Conservation (phyloP, 2,113 vertebrate genomes). For the Eulemur rufifrons region DNA sequence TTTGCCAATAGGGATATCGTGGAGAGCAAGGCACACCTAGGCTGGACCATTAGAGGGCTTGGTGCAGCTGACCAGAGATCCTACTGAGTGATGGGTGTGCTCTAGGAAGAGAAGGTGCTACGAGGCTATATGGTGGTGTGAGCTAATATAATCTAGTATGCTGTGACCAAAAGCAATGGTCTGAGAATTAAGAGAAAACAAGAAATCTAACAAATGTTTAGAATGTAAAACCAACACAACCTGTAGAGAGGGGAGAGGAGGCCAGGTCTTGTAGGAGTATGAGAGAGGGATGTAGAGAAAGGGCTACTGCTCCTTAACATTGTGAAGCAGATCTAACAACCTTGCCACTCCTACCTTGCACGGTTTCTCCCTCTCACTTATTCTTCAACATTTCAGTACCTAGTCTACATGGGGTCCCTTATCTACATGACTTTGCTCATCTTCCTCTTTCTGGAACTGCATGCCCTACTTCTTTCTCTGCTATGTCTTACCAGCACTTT, state of each 20-base stretch:
- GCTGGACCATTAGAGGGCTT: not conserved
- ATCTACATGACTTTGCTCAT: not conserved
- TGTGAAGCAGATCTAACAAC: not conserved
- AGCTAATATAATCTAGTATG: not conserved
- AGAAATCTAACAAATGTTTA: not conserved
- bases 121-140: accelerated
- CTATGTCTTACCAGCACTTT: not conserved
- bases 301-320: not conserved
- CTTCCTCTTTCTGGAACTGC: not conserved
- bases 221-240: not conserved
- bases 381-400: not conserved
- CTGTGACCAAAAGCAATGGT: not conserved
- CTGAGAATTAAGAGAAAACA: not conserved
- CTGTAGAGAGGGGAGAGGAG: not conserved
- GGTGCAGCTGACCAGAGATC: not conserved
- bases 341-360: not conserved
- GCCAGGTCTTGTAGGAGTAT: accelerated
- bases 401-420: accelerated
- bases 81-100: not conserved
- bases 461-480: not conserved
- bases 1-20: not conserved
- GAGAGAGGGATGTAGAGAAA: not conserved
- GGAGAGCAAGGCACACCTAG: not conserved
- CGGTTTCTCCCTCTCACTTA: not conserved
- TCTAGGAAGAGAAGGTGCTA: not conserved